phyloP scores from a whole-genome alignment of 2,113 vertebrate species.

The Zosterops pallidus region DNA sequence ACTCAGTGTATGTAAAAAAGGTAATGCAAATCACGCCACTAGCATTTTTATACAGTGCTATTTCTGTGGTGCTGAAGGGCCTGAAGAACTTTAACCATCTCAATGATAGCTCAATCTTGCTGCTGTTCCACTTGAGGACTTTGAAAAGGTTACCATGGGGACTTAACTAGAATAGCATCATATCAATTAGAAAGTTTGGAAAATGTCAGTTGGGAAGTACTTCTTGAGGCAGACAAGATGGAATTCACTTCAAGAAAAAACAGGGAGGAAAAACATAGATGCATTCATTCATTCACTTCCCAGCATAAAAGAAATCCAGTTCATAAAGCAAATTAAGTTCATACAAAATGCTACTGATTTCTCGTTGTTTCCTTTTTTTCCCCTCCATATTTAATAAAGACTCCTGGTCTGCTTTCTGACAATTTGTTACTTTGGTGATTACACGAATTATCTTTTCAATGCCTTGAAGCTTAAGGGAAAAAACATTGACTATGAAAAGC shows the following conservation, averaged over 20 bases:
- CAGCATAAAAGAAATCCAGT: background rate
- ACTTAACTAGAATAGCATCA: background rate
- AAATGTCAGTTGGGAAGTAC: background rate
- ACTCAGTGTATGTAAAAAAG: background rate
- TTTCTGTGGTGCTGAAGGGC: background rate
- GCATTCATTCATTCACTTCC: background rate
- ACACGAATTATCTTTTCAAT: background rate
- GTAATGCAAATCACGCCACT: background rate
- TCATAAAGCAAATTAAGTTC: background rate
- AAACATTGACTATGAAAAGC: background rate
- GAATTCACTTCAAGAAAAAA: background rate
- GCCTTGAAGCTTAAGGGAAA: background rate
- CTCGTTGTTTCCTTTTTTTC: background rate
- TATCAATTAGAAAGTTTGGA: background rate
- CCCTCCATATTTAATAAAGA: background rate
- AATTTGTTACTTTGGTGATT: background rate
- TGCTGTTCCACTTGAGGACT: background rate
- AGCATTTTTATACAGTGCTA: background rate
- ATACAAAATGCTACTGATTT: background rate
- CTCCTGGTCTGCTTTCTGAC: background rate
- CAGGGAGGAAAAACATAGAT: background rate
- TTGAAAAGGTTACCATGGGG: background rate
- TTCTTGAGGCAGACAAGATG: background rate
- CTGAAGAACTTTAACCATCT: background rate
- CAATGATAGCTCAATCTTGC: background rate